Evolutionary conservation across 2,797 vertebrate genomes (phyloP).

Genomic region (Perodicticus potto): DNA sequence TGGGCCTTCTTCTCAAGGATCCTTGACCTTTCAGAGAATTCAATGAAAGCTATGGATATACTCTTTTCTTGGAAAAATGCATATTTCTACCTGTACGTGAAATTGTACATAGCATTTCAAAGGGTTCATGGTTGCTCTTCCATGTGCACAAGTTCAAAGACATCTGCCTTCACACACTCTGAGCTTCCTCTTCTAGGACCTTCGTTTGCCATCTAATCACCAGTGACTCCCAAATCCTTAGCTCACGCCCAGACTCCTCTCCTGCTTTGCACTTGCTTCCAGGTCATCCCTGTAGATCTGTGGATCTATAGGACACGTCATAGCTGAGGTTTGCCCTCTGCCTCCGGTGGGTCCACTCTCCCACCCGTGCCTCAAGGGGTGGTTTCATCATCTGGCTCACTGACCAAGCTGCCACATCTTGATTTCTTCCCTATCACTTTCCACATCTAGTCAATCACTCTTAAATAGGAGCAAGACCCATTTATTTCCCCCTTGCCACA

Average conservation of each 20-base stretch:
- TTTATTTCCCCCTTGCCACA: not conserved
- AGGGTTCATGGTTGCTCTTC: not conserved
- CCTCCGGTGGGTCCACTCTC: not conserved
- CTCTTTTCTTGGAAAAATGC: constrained; percentile 26
- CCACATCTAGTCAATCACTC: not conserved
- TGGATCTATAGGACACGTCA: not conserved
- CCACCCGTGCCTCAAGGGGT: not conserved
- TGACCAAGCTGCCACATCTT: not conserved
- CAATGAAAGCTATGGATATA: not conserved
- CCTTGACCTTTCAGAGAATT: constrained; percentile 47
- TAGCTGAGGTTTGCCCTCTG: not conserved
- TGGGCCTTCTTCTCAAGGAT: constrained; percentile 9
- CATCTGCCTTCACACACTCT: not conserved
- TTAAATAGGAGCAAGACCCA: not conserved
- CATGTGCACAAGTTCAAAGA: not conserved
- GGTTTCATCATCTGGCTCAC: not conserved
- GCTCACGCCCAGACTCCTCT: not conserved
- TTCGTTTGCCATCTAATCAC: not conserved
- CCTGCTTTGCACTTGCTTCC: not conserved
- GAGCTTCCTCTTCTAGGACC: not conserved
- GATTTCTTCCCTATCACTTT: not conserved
- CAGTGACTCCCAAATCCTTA: not conserved
- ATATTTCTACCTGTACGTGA: not conserved
- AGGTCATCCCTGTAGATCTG: not conserved
- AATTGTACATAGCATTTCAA: not conserved